Conservation (phyloP, 1,140 invertebrate genomes). For the Epicauta chinensis region DNA sequence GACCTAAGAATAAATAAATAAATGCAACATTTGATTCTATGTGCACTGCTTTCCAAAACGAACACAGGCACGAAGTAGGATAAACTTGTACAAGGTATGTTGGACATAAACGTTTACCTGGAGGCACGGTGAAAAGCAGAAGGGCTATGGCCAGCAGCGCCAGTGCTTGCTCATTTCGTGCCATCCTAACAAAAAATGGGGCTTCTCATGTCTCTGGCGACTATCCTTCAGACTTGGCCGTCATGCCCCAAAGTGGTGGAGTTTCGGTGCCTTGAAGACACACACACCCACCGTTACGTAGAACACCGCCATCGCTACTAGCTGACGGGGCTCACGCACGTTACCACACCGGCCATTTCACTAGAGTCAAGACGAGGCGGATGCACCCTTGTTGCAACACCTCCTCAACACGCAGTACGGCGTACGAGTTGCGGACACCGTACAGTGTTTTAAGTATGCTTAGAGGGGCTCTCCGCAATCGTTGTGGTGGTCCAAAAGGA, state of each 20-base stretch:
- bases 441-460: slow-evolving; percentile 9
- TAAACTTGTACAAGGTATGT: no score
- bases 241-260: slow-evolving; percentile 25
- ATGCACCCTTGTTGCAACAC: slow-evolving; percentile 15
- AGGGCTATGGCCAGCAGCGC: slow-evolving; percentile 33
- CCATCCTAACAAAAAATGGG: slow-evolving; percentile 29
- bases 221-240: slow-evolving; percentile 33
- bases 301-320: slow-evolving; percentile 26
- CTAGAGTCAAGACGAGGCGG: slow-evolving; percentile 16
- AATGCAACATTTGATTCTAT: no score
- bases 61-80: no score
- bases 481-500: neutral
- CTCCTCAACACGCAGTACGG: slow-evolving; percentile 6
- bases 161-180: slow-evolving; percentile 26
- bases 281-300: slow-evolving; percentile 15
- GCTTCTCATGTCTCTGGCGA: slow-evolving; percentile 29
- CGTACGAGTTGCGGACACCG: slow-evolving; percentile 9
- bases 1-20: no score
- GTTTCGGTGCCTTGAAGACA: slow-evolving; percentile 13
- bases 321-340: slow-evolving; percentile 28
- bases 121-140: slow-evolving; percentile 30
- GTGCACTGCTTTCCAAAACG: no score
- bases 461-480: slow-evolving; percentile 11
- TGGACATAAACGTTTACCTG: slow-evolving; percentile 18
- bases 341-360: slow-evolving; percentile 27